A percentile compares a stretch with the other conserved stretches of the same genome.
These are phyloP conservation scores for Caretta caretta DNA, from an alignment of 2,113 vertebrate species.

Conservation along the genomic window DNA sequence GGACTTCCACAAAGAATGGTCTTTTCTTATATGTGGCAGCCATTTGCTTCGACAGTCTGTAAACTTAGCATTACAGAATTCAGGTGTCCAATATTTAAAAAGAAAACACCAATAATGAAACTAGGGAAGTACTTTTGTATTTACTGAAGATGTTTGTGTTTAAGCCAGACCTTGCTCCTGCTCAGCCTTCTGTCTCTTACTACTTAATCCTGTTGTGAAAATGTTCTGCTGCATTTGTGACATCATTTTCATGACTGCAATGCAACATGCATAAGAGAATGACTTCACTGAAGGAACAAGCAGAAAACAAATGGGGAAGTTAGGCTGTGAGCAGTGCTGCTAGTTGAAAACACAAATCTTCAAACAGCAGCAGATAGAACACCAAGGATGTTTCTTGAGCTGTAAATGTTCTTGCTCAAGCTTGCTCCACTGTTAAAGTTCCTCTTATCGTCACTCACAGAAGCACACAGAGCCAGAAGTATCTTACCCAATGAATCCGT, in stretches of 20 bases:
- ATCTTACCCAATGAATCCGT: neutral
- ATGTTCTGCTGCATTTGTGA: slow-evolving; percentile 14
- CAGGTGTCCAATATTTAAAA: neutral
- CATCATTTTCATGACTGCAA: slow-evolving; percentile 8
- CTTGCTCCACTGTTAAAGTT: neutral
- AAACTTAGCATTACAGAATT: neutral
- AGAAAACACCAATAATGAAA: neutral
- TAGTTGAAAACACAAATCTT: slow-evolving; percentile 32
- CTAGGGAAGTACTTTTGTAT: neutral
- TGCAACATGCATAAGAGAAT: neutral
- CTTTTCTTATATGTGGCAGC: neutral
- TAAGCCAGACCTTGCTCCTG: neutral
- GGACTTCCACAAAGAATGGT: neutral
- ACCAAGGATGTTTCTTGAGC: neutral
- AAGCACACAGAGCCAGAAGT: neutral
- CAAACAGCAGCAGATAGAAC: neutral
- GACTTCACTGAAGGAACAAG: neutral
- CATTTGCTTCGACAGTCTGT: neutral
- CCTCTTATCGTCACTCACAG: neutral
- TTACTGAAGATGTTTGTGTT: neutral
- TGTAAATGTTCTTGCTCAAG: neutral
- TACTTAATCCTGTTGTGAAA: neutral
- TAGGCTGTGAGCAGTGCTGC: neutral
- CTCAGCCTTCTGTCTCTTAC: neutral
- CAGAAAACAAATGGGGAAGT: neutral